Base-by-base conservation (phyloP, 1,140 invertebrate genomes). In the Pygmarrhopalites habei region DNA sequence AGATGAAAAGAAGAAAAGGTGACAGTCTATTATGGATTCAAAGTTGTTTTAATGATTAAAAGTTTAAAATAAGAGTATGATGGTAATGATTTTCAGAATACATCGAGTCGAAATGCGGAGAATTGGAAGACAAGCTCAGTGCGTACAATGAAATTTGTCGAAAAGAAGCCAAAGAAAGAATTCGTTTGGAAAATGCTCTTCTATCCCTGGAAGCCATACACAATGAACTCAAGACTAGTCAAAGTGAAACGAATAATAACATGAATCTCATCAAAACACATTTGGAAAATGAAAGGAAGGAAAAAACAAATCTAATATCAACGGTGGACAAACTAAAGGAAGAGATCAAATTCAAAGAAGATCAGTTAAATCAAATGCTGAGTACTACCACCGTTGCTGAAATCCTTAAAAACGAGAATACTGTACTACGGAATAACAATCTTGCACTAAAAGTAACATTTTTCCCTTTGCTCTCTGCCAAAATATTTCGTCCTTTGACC, bases 41-140 rank as follows among this genome's bases (percentile, higher is more conserved):
- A 51, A 51, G 47, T 17, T 51, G 14, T 19, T 10, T 12, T 23
- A 12, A 17, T 51, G 10, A n/a, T n/a, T n/a, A n/a, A n/a, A n/a
- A n/a, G n/a, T n/a, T n/a, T n/a, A n/a, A n/a, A n/a, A n/a, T n/a
- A n/a, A n/a, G n/a, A n/a, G n/a, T n/a, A n/a, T n/a, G n/a, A n/a
- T n/a, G n/a, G n/a, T n/a, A 23, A 17, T 23, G 14, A 49, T 12
- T 55, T 55, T 4, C 26, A 55, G 51, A 55, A 4, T 32, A 29
- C 14, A 32, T 28, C 21, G 51, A 55, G 14, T 32, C 29, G 7
- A 55, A 32, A 29, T 55, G 51, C 23, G 14, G 3, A 14, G 51
- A 55, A 55, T 21, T 55, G 10, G 51, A 55, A 29, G 51, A 55
- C 10, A 55, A 55, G 23, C 26, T 55, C 26, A 21, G 26, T 28